Evolutionary conservation across 2,797 vertebrate species (phyloP).

Genomic region (Alectoris magna): DNA sequence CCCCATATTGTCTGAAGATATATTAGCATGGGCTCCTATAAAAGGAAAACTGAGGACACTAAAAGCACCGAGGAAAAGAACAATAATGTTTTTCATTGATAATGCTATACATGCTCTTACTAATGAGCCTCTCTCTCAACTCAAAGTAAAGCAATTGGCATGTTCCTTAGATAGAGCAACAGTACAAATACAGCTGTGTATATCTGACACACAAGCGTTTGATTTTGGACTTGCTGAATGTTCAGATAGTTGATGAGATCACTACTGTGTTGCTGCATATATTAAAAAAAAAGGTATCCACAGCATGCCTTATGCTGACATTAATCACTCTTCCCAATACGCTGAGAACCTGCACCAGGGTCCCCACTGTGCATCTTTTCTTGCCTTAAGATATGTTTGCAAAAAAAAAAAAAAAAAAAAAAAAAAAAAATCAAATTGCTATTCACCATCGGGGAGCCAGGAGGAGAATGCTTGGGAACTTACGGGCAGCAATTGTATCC

Average conservation of each 20-base stretch:
- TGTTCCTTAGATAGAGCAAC: constrained; percentile 72
- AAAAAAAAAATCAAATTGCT: not conserved
- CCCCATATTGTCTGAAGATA: not conserved
- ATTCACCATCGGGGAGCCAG: constrained; percentile 26
- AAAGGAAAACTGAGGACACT: constrained; percentile 60
- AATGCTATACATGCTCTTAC: constrained; percentile 73
- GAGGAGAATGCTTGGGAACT: constrained; percentile 33
- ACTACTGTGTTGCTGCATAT: constrained; percentile 21
- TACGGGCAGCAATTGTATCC: constrained; percentile 57
- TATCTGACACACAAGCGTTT: constrained; percentile 68
- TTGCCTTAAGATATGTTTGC: not conserved
- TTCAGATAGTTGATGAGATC: constrained; percentile 70
- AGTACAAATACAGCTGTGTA: constrained; percentile 76
- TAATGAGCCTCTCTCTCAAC: constrained; percentile 67
- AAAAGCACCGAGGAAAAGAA: constrained; percentile 60
- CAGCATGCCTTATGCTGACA: constrained; percentile 4
- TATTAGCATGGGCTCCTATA: not conserved
- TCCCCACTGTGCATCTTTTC: constrained; percentile 3
- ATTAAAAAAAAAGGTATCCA: constrained; percentile 56
- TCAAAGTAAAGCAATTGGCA: constrained; percentile 71
- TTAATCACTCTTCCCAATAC: not conserved
- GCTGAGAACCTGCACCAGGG: constrained; percentile 4
- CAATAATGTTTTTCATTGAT: constrained; percentile 71
- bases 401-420: constrained; percentile 20
- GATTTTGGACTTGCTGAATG: constrained; percentile 75